phyloP scores from a whole-genome alignment of 2,113 vertebrate species.

The Fulmarus glacialis region DNA sequence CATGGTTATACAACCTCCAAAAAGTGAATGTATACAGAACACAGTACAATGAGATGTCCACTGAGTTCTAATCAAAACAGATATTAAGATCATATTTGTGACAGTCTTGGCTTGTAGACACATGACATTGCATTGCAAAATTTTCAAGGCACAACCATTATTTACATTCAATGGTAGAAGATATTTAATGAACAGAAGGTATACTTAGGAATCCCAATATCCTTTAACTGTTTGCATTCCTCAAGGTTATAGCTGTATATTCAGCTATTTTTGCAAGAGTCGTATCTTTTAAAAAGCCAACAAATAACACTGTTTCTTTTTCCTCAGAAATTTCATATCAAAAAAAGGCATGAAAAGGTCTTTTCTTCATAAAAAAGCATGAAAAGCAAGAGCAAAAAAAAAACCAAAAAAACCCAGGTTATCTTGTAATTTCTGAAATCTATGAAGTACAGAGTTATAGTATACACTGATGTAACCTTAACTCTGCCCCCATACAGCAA shows the following conservation, averaged over 20 bases:
- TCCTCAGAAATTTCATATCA: not conserved
- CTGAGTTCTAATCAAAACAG: not conserved
- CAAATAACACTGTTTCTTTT: rapidly evolving
- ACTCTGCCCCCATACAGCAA: not conserved
- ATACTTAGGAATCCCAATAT: not conserved
- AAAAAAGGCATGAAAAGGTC: not conserved
- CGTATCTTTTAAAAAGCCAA: not conserved
- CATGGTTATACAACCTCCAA: not conserved
- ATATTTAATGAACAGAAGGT: not conserved
- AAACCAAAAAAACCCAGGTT: rapidly evolving
- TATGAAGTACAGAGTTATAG: not conserved
- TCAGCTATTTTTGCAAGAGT: not conserved
- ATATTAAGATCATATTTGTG: not conserved
- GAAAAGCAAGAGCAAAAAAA: not conserved
- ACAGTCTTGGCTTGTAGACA: not conserved
- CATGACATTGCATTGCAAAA: not conserved
- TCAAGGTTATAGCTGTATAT: not conserved
- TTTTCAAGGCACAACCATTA: not conserved
- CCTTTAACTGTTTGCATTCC: not conserved
- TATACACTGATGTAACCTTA: not conserved
- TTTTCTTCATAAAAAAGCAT: not conserved
- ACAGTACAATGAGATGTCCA: not conserved
- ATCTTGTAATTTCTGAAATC: not conserved
- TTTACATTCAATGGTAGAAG: not conserved
- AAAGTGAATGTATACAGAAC: not conserved